Base-by-base conservation (phyloP, 2,113 vertebrate species). In the Pogonocichla stellata region DNA sequence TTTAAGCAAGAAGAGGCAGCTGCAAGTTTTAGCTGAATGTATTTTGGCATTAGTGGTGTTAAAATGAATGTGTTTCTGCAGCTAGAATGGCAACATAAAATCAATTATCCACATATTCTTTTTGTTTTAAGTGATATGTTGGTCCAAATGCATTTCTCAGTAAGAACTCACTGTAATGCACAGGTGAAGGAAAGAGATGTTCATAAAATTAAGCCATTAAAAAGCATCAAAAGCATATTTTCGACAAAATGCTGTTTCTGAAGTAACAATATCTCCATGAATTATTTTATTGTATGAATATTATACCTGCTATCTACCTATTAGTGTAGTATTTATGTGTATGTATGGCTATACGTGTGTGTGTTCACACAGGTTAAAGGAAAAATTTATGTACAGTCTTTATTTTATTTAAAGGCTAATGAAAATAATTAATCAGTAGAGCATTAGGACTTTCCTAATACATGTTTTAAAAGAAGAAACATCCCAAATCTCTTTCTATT, bases 361-460 rank as follows among this genome's bases (percentile, higher is more conserved):
- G 22, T 33, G 6, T 45, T 58, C 33, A n/a, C 19, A 42, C 1
- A 58, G 7, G 23, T 56, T 47, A 67, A 78, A 78, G 70, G 17
- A 86, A 4, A 65, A 77, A 86, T 2, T 1, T 2, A 40, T 33
- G 9, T 10, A 36, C 23, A 66, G 3, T 33, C 1, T 50, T 26
- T 57, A 8, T 57, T 83, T 88, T 73, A 50, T 65, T 88, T 80
- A 91, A 91, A 74, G 23, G 8, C 4, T 80, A 45, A 74, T 62
- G 28, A 88, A 94, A 92, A 84, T 82, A 47, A 86, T 81, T 42
- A 81, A 36, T 86, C 61, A 61, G 10, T 47, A 79, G 24, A 60
- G 8, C 19, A 86, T 54, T 61, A 72, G 6, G 28, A 9, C 8
- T 75, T 91, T 85, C 29, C 9, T 71, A 66, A 79, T 33, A 19